phyloP scores from a whole-genome alignment of 2,888 invertebrate genomes.

The Cheilosia pagana region DNA sequence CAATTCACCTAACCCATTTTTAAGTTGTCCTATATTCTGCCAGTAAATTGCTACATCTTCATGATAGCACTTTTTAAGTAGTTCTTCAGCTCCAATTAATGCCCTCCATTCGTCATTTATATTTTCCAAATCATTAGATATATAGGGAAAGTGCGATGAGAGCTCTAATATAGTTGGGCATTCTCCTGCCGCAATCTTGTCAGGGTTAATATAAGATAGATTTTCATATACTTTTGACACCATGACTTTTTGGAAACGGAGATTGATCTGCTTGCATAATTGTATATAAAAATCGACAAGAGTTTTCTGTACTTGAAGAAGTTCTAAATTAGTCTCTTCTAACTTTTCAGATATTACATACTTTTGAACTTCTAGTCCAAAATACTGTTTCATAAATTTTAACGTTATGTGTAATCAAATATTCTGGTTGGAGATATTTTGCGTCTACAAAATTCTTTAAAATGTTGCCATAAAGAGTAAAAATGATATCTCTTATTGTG shows the following conservation, averaged over 20 bases:
- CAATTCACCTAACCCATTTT: conserved; percentile 15
- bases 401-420: neutral
- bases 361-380: conserved; percentile 18
- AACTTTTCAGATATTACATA: conserved; percentile 13
- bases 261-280: neutral
- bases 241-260: neutral
- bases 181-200: neutral
- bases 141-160: neutral
- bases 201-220: neutral
- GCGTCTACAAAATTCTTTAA: conserved; percentile 16
- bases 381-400: conserved; percentile 7
- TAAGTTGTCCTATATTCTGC: neutral
- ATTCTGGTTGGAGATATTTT: conserved; percentile 13
- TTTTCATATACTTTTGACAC: conserved; percentile 6
- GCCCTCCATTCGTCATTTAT: conserved; percentile 18
- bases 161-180: conserved; percentile 9
- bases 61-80: conserved; percentile 4
- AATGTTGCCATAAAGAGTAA: conserved; percentile 7
- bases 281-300: conserved; percentile 12
- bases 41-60: conserved; percentile 3
- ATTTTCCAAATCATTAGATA: conserved; percentile 13
- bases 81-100: conserved; percentile 1
- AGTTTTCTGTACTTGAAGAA: conserved; percentile 14
- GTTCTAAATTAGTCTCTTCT: neutral
- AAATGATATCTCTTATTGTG: conserved; percentile 1